Base-by-base conservation (phyloP, 1,140 invertebrate genomes). In the Orius insidiosus region DNA sequence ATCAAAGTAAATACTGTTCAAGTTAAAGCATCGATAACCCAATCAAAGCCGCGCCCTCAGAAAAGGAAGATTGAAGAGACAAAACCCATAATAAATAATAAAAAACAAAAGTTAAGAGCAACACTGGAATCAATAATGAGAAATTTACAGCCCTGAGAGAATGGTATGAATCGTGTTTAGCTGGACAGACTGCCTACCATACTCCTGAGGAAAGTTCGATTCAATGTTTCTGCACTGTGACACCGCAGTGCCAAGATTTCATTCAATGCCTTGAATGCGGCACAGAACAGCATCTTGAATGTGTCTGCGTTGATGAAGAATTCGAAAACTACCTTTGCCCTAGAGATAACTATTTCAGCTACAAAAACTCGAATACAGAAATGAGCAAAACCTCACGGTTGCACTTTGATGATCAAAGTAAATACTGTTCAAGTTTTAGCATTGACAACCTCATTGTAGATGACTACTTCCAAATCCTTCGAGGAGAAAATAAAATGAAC, bases 211-310 rank as follows among this genome's bases (percentile, higher is more conserved):
- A 24, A 7, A 24, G 24, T 3, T 4, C 24, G 9, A 9, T 8
- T 7, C 18, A 46, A 15, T 32, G 46, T 10, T 43, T 35, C 34
- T 24, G 42, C 16, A 38, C 33, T 13, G 2, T 30, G 9, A 41
- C 33, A 14, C 30, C 31, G 19, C 1, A 33, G 13, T 47, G 30
- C 7, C 45, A 24, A 15, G 24, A 40, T 10, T 13, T 34, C 30
- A 45, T 68, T 14, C 45, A 67, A 53, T 80, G 78, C 61, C 52
- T 53, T 0, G 56, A 59, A 9, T 81, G 78, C 62, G 59, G 58
- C 4, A 62, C 67, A 43, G 64, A 60, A 47, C 76, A 78, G 56
- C 78, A 81, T 66, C 58, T 61, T 2, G 52, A 59, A 6, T 80
- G 78, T 63, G 64, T 80, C 7, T 67, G 70, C 30, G 74, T 68